These are phyloP conservation scores for Rotaria magnacalcarata DNA, from an alignment of 2,888 invertebrate species.

Conservation along the genomic window DNA sequence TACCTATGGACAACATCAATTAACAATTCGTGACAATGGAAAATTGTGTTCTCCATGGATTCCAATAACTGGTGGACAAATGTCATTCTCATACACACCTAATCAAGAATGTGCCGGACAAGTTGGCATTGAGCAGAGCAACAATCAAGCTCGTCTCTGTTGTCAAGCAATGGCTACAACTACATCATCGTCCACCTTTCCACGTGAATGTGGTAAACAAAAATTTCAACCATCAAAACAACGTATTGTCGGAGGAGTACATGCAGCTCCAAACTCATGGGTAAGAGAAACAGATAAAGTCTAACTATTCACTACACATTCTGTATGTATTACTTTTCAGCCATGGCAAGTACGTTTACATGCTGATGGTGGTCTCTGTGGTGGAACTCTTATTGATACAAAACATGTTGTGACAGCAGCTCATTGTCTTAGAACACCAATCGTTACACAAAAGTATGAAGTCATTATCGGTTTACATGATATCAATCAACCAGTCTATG, in stretches of 20 bases:
- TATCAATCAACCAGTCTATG: constrained; percentile 5
- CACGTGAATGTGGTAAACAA: not conserved
- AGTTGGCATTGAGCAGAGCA: not conserved
- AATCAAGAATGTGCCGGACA: not conserved
- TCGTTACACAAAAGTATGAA: not conserved
- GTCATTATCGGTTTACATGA: not conserved
- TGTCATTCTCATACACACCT: not conserved
- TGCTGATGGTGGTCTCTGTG: not conserved
- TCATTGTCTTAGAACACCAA: not conserved
- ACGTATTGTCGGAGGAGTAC: not conserved
- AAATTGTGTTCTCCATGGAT: not conserved
- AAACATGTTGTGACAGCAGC: not conserved
- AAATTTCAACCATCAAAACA: not conserved
- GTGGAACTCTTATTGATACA: constrained; percentile 3
- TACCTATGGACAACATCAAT: not conserved
- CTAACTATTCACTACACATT: not conserved
- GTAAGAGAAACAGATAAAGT: not conserved
- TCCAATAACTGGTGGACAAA: not conserved
- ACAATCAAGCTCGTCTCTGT: not conserved
- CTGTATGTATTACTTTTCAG: not conserved
- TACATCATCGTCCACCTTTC: not conserved
- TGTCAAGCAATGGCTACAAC: not conserved
- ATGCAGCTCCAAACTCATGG: not conserved
- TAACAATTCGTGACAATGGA: not conserved
- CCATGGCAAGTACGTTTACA: constrained; percentile 13